These are phyloP conservation scores for Mythimna loreyi DNA, from an alignment of 2,888 invertebrate species.

Conservation along the genomic window DNA sequence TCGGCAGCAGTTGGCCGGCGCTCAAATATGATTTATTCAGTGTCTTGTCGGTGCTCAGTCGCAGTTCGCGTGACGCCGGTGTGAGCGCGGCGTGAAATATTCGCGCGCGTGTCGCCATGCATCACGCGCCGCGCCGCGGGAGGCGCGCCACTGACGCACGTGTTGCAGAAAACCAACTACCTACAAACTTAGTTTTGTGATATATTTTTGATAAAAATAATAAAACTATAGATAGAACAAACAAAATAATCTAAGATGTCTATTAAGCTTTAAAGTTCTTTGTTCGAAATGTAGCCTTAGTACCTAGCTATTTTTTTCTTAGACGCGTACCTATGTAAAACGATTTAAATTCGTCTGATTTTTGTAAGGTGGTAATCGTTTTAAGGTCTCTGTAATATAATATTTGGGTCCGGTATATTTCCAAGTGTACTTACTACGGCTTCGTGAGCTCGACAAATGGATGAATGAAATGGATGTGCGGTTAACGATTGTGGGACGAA, in stretches of 20 bases:
- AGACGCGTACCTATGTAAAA: no score
- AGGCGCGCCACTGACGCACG: background rate
- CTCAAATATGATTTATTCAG: conserved; percentile 23
- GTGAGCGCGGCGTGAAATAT: conserved; percentile 42
- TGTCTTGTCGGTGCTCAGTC: conserved; percentile 13
- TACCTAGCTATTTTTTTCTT: no score
- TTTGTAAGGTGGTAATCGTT: no score
- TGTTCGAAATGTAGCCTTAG: background rate
- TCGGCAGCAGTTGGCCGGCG: background rate
- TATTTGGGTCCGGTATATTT: no score
- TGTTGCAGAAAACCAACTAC: background rate
- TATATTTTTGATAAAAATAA: background rate
- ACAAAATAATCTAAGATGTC: background rate
- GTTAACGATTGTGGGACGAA: no score
- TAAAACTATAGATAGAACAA: background rate
- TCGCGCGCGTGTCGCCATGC: conserved; percentile 42
- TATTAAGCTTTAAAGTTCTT: background rate
- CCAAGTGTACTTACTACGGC: no score
- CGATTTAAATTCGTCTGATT: no score
- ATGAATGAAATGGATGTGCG: no score
- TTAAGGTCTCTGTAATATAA: no score
- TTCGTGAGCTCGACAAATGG: no score
- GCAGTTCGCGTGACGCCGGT: conserved; percentile 17
- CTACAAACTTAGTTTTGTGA: background rate
- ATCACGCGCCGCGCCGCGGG: conserved; percentile 45